Evolutionary conservation across 2,888 invertebrate genomes (phyloP).

Genomic region (Allophyes oxyacanthae): DNA sequence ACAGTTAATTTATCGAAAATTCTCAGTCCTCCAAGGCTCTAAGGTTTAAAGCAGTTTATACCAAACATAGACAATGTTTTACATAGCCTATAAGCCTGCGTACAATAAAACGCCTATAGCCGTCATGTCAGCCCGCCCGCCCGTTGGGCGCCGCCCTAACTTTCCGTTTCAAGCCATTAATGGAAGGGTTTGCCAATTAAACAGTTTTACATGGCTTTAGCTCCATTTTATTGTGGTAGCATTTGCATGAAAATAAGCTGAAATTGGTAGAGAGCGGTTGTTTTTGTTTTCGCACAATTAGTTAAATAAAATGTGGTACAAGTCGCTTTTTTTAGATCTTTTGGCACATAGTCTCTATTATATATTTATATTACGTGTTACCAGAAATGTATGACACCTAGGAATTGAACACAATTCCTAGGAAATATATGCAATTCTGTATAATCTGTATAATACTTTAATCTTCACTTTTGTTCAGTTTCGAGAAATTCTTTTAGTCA

Average conservation of each 20-base stretch:
- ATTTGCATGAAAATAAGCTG: constrained; percentile 72
- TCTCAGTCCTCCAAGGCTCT: too few species aligned
- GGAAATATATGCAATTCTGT: too few species aligned
- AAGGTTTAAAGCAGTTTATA: too few species aligned
- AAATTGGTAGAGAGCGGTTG: constrained; percentile 21
- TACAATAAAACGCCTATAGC: constrained; percentile 40
- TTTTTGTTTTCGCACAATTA: constrained; percentile 33
- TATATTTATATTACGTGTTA: too few species aligned
- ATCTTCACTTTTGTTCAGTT: too few species aligned
- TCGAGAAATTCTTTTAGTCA: too few species aligned
- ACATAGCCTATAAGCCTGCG: constrained; percentile 25
- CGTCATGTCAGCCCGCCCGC: constrained; percentile 38
- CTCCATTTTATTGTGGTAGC: constrained; percentile 63
- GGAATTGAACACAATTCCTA: too few species aligned
- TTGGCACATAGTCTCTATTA: too few species aligned
- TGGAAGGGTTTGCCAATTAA: constrained; percentile 71
- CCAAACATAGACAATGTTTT: background rate
- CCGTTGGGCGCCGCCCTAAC: constrained; percentile 48
- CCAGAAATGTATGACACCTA: too few species aligned
- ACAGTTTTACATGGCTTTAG: constrained; percentile 68
- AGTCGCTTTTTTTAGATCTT: too few species aligned
- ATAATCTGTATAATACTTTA: too few species aligned
- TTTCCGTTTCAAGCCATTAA: constrained; percentile 51
- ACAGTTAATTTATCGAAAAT: too few species aligned
- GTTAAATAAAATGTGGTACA: background rate